A percentile compares a stretch with the other conserved stretches of the same genome.
Conservation (phyloP, 2,888 invertebrate genomes). For the Ganaspis brasiliensis region DNA sequence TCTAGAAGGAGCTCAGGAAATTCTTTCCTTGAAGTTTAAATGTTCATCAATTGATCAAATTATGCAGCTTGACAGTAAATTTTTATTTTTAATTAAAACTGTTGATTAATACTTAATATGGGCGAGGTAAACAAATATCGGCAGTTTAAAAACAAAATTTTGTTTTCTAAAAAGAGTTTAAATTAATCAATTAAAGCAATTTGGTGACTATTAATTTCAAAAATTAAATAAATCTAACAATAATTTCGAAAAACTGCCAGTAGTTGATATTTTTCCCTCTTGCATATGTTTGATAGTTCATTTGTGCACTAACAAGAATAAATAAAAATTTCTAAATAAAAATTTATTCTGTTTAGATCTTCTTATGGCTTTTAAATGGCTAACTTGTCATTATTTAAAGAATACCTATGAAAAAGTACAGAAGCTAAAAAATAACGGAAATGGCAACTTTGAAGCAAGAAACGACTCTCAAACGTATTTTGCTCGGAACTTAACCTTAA, state of each 20-base stretch:
- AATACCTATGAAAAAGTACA: conserved; percentile 85
- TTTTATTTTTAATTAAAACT: too few species aligned
- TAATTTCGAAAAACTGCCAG: too few species aligned
- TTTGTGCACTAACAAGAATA: not conserved
- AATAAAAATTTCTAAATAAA: not conserved
- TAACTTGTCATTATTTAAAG: conserved; percentile 89
- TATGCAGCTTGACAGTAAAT: conserved; percentile 82
- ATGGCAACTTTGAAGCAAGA: conserved; percentile 87
- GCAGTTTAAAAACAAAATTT: too few species aligned
- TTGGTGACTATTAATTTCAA: too few species aligned
- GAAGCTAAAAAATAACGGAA: conserved; percentile 82
- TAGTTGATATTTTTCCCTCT: too few species aligned
- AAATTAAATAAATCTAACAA: too few species aligned
- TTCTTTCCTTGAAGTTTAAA: conserved; percentile 82
- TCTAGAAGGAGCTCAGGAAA: conserved; percentile 82
- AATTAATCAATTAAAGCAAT: too few species aligned
- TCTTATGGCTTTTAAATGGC: conserved; percentile 89
- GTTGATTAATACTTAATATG: too few species aligned
- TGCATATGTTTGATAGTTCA: too few species aligned
- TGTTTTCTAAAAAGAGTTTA: too few species aligned
- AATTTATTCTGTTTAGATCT: conserved; percentile 82
- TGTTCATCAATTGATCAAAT: conserved; percentile 81
- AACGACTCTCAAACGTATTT: conserved; percentile 94
- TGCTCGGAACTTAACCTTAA: conserved; percentile 89
- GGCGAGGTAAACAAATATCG: too few species aligned